Conservation (phyloP, 1,140 invertebrate genomes). For the Sinonovacula constricta region DNA sequence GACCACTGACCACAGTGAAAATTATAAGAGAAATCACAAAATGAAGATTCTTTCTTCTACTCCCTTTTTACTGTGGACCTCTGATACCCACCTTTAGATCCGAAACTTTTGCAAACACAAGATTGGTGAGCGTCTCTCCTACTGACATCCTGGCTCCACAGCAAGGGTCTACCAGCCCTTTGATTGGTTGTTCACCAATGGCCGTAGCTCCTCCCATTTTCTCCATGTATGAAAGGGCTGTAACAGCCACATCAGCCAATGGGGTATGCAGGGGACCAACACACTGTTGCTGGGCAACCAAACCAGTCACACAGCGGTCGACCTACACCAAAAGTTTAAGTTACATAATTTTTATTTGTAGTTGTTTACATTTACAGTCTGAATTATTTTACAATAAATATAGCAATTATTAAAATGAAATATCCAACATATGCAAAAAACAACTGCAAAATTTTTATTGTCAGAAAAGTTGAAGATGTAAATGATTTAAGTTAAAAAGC, state of each 20-base stretch:
- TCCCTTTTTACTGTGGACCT: neutral
- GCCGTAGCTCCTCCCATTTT: conserved; percentile 91
- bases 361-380: too few species aligned
- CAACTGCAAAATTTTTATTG: too few species aligned
- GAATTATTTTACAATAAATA: too few species aligned
- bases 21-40: too few species aligned
- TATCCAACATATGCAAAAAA: too few species aligned
- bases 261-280: conserved; percentile 97
- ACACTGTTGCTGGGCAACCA: conserved; percentile 98
- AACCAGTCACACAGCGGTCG: conserved; percentile 96
- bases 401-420: too few species aligned
- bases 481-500: too few species aligned
- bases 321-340: conserved; percentile 81
- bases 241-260: conserved; percentile 95
- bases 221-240: conserved; percentile 85
- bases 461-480: too few species aligned
- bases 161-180: conserved; percentile 89
- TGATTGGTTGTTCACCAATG: conserved; percentile 98
- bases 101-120: conserved; percentile 94
- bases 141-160: conserved; percentile 96
- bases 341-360: too few species aligned
- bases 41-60: neutral
- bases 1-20: too few species aligned
- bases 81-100: conserved; percentile 87
- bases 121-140: conserved; percentile 95